Base-by-base conservation (phyloP, 2,888 invertebrate genomes). In the Hanleya hanleyi region DNA sequence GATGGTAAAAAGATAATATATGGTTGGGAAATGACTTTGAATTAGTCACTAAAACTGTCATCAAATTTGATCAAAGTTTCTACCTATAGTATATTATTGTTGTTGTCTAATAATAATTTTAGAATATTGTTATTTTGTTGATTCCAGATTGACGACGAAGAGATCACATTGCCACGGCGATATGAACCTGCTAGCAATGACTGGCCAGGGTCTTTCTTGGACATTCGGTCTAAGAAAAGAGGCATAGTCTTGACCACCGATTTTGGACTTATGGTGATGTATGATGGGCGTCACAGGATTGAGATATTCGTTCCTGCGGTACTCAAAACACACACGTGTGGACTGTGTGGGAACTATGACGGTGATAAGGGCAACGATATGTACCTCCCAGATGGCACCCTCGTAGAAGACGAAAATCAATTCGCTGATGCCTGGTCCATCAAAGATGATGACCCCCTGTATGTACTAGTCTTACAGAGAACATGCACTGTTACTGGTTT, bases 261-360 rank as follows among this genome's bases (percentile, higher is more conserved):
- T 61, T 70, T 70, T 35, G 70, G 70, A 18, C 47, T 70, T 26
- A 36, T 26, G 4, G 61, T 70, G n/a, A 33, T 26, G 3, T 70
- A 62, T 33, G 70, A 70, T 47, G 70, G 70, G 15, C 38, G 29
- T 32, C n/a, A 15, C 41, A 22, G 70, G 12, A 26, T 70, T n/a
- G 41, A 36, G 2, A 38, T 64, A 4, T 22, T 26, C 15, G 62
- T 70, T 2, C 64, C 70, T 4, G 33, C 33, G 18, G 12, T 26
- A 15, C 47, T 41, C 5, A 38, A 38, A n/a, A 22, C 38, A 9
- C n/a, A 18, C 22, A 35, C 64, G 61, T 70, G 70, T 41, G 70
- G 70, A 12, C 32, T 70, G 29, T 70, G 70, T 33, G 70, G 70
- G 29, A 62, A 38, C 32, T 70, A 62, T 35, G 62, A 62, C 29